Percentiles rank a stretch among this genome's conserved stretches.
phyloP scores from a whole-genome alignment of 1,140 invertebrate species.

The Cataglyphis hispanica region DNA sequence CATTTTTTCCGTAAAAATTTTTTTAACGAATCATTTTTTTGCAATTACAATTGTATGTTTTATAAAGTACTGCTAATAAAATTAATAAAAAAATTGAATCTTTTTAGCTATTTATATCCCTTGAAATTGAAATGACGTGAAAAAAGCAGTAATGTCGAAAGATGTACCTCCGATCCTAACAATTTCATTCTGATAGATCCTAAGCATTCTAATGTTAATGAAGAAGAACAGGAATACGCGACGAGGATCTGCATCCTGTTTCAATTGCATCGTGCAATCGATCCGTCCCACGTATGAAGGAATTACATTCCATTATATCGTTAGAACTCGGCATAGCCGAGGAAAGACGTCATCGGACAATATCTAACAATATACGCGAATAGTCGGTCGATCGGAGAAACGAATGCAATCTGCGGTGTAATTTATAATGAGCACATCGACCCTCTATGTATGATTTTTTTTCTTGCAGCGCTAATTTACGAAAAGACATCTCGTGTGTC shows the following conservation, averaged over 20 bases:
- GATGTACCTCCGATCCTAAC: background rate
- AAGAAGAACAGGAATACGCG: conserved; percentile 42
- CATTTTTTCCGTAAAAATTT: background rate
- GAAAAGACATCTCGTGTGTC: too few relatives aligned
- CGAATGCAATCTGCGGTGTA: conserved; percentile 6
- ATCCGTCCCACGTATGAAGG: conserved; percentile 56
- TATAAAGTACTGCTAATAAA: background rate
- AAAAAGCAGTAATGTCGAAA: background rate
- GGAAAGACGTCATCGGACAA: conserved; percentile 53
- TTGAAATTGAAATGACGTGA: too few relatives aligned
- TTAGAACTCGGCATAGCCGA: conserved; percentile 35
- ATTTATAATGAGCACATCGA: conserved; percentile 22
- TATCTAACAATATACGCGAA: conserved; percentile 33
- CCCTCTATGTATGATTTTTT: background rate
- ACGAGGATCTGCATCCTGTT: conserved; percentile 53
- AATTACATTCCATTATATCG: conserved; percentile 62
- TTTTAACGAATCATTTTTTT: background rate
- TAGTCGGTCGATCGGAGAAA: conserved; percentile 34
- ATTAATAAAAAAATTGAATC: background rate
- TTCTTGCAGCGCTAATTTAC: background rate
- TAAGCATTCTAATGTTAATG: conserved; percentile 11
- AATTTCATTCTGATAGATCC: background rate
- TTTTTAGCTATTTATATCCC: too few relatives aligned
- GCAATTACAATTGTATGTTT: background rate
- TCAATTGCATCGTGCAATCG: conserved; percentile 62